Evolutionary conservation across 2,797 vertebrate genomes (phyloP).

Genomic region (Poecilia wingei): DNA sequence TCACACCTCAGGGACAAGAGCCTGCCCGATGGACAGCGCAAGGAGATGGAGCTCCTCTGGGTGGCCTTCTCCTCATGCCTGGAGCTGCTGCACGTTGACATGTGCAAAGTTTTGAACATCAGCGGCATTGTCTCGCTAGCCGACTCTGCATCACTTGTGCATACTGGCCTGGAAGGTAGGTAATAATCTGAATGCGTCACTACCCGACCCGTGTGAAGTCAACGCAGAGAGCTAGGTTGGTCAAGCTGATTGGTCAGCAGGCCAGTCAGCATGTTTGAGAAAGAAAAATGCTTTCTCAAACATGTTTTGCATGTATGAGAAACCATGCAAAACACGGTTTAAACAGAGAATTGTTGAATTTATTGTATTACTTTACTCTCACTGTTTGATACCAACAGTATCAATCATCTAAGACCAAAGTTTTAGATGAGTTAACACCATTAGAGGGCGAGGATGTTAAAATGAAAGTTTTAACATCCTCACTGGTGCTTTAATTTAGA

Average conservation of each 20-base stretch:
- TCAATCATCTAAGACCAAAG: background rate
- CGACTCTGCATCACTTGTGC: constrained; percentile 66
- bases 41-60: constrained; percentile 83
- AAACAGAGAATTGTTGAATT: background rate
- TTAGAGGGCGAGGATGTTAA: background rate
- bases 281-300: background rate
- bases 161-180: constrained; percentile 85
- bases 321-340: background rate
- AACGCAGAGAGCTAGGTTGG: background rate
- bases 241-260: too few species aligned
- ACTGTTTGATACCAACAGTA: background rate
- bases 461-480: background rate
- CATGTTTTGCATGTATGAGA: background rate
- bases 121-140: constrained; percentile 70
- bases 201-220: background rate
- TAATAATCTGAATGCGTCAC: background rate
- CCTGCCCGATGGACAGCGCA: constrained; percentile 73
- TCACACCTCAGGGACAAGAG: constrained; percentile 77
- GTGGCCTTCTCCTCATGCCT: constrained; percentile 85
- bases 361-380: background rate
- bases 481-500: background rate
- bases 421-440: background rate
- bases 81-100: constrained; percentile 83
- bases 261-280: background rate
- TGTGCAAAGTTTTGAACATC: constrained; percentile 84